Base-by-base conservation (phyloP, 1,140 invertebrate genomes). In the Thrips palmi region DNA sequence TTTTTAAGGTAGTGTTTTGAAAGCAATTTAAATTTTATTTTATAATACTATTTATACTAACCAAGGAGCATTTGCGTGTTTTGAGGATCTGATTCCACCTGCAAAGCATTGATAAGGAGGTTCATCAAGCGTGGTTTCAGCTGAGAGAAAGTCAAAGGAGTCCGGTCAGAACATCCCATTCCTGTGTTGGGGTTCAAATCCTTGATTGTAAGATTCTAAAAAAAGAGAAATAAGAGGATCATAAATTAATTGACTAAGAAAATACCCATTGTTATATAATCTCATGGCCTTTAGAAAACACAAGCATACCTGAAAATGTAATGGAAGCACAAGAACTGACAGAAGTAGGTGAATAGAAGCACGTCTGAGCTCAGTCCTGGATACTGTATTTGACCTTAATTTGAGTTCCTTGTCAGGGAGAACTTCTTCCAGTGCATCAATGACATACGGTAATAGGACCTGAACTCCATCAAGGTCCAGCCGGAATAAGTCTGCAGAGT, bases 381-480 rank as follows among this genome's bases (percentile, higher is more conserved):
- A 71, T 32, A 81, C 63, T n/a, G 40, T 41, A 3, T 37, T 35
- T 55, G 45, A 60, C 60, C 52, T 59, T 8, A 61, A 38, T 47
- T 62, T 55, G 1, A 80, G 57, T 43, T 78, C 71, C 45, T 77
- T 76, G 42, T 84, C 82, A 3, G 79, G 74, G 8, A 93, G 58
- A 4, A 94, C 80, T 15, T 82, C 61, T 58, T 94, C 91, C 12
- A 98, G 53, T 0, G 93, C 91, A 11, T 73, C 70, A 23, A 97
- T 70, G 49, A 92, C 77, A 43, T 79, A 71, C 0, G 92, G 92
- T 4, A 97, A 68, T 12, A 98, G 58, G 12, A 94, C 76, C 52
- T 87, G 74, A 2, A 94, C 78, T 1, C 93, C 93, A 54, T 92
- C 83, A 21, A 98, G 61, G 60, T 97, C 92, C 37, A 96, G 61